Evolutionary conservation across 35 echinoderm and acorn worm species (phyloP).

Genomic region (Nesometra sesokonis): DNA sequence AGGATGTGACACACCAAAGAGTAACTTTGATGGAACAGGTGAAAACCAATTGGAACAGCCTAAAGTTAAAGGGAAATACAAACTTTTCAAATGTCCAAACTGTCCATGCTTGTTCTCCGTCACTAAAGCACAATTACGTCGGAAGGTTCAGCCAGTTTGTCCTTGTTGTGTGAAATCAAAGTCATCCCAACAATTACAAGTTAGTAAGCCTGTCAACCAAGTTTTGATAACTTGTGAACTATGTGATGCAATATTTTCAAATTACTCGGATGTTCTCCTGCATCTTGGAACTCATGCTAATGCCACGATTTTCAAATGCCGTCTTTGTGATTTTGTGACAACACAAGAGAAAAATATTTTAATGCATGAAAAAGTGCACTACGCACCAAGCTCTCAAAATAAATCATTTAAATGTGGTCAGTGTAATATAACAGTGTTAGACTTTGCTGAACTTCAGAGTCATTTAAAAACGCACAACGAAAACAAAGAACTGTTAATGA

Average conservation of each 20-base stretch:
- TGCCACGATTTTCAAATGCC: conserved; percentile 82
- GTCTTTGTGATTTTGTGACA: conserved; percentile 91
- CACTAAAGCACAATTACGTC: conserved; percentile 25
- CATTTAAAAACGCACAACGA: conserved; percentile 73
- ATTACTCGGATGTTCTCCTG: conserved; percentile 53
- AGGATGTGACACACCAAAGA: conserved; percentile 5
- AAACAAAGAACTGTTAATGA: conserved; percentile 53
- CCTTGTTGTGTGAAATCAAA: conserved; percentile 64
- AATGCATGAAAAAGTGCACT: conserved; percentile 38
- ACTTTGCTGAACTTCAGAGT: conserved; percentile 41
- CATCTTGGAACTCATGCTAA: conserved; percentile 66
- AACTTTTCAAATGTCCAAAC: conserved; percentile 76
- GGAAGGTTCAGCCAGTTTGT: conserved; percentile 38
- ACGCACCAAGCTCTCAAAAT: background rate
- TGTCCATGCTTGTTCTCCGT: conserved; percentile 94
- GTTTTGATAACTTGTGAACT: conserved; percentile 57
- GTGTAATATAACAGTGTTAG: conserved; percentile 38
- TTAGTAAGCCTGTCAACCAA: conserved; percentile 3
- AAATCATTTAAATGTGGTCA: conserved; percentile 68
- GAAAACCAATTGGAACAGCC: background rate
- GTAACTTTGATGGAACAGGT: conserved; percentile 1
- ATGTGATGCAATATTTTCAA: conserved; percentile 32
- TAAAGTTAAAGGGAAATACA: background rate
- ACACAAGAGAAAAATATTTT: conserved; percentile 44
- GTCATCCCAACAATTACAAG: background rate